These are phyloP conservation scores for Lutjanus erythropterus DNA, from an alignment of 2,113 vertebrate genomes.

Conservation along the genomic window DNA sequence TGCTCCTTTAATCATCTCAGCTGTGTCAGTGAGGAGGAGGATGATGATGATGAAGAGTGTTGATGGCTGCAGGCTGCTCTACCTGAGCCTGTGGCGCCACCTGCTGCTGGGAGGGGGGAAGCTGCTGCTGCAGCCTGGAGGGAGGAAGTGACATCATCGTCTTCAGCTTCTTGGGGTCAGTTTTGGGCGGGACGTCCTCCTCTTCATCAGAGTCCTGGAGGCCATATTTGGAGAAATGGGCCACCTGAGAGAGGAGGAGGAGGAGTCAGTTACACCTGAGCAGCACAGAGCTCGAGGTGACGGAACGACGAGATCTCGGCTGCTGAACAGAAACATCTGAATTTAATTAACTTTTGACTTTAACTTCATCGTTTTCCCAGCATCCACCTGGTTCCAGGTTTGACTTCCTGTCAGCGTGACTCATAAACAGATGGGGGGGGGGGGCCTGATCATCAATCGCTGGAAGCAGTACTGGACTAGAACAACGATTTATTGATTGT, in stretches of 20 bases:
- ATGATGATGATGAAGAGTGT: slow-evolving; percentile 37
- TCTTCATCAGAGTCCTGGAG: slow-evolving; percentile 96
- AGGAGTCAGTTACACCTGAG: slow-evolving; percentile 27
- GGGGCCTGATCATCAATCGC: too few species aligned
- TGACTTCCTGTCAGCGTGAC: too few species aligned
- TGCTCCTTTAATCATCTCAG: not conserved
- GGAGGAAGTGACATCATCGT: slow-evolving; percentile 78
- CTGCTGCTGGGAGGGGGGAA: slow-evolving; percentile 82
- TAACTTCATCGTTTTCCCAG: too few species aligned
- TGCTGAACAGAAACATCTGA: too few species aligned
- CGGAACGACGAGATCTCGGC: too few species aligned
- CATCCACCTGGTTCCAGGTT: too few species aligned
- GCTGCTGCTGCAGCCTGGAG: slow-evolving; percentile 68
- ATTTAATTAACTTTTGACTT: too few species aligned
- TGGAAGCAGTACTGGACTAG: too few species aligned
- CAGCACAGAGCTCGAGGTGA: not conserved
- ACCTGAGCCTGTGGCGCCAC: slow-evolving; percentile 90
- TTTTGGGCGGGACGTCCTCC: slow-evolving; percentile 88
- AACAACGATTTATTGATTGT: too few species aligned
- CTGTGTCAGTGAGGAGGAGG: slow-evolving; percentile 39
- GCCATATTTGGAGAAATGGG: slow-evolving; percentile 97
- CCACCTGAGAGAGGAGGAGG: slow-evolving; percentile 84
- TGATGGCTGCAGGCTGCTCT: slow-evolving; percentile 74
- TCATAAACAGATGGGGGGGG: too few species aligned
- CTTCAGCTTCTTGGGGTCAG: slow-evolving; percentile 93